Base-by-base conservation (phyloP, 1,140 invertebrate species). In the Meloidogyne hapla region DNA sequence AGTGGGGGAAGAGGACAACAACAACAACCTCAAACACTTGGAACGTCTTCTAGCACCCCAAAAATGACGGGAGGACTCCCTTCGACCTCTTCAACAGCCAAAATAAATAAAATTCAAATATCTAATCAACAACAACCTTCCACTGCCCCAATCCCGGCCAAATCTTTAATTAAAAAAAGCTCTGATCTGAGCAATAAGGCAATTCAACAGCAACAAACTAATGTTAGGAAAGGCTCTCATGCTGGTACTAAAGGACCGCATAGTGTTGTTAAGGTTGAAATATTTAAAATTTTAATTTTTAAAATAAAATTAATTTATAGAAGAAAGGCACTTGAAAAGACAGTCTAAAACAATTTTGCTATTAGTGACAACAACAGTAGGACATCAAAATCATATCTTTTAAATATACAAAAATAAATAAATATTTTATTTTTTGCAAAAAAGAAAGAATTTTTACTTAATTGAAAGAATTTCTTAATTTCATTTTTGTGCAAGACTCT, bases 81-180 rank as follows among this genome's bases (percentile, higher is more conserved):
- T 15, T 62, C 13, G 8, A 28, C 23, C 23, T 38, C 12, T 12
- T 23, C 21, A 64, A 64, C 48, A 56, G 18, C 13, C 2, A 15
- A 45, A 15, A 1, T 56, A 56, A 56, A 56, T 56, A 56, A 56
- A 56, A 56, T 56, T 8, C 48, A 56, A 56, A 56, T n/a, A n/a
- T 5, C 18, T 6, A 18, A 56, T n/a, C 48, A 56, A 56, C 48
- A 56, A 56, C 48, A 56, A 56, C 18, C 4, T 1, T 18, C 48
- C n/a, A n/a, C 48, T 18, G 4, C 48, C 18, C 18, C 48, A 8
- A 56, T 56, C 4, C 48, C 48, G 5, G 18, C 48, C 56, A 77
- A 77, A 48, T 48, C 71, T 18, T 62, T 77, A 40, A 64, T 56
- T 3, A 77, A 77, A 40, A 77, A 77, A 56, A 75, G 63, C 21